These are phyloP conservation scores for Schizopygopsis malacanthus DNA, from an alignment of 2,797 vertebrate genomes.

Conservation along the genomic window DNA sequence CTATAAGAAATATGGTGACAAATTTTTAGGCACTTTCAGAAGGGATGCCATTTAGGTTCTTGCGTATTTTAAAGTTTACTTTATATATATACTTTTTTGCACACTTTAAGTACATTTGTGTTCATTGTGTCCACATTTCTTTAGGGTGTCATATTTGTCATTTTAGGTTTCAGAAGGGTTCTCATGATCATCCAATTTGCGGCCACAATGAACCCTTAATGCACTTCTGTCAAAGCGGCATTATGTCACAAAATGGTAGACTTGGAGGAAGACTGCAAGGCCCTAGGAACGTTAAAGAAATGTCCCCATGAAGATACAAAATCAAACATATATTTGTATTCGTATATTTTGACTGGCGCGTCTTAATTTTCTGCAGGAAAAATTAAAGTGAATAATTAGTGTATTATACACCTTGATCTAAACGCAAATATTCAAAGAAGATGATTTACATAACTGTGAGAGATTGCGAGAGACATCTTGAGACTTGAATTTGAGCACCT, in stretches of 20 bases:
- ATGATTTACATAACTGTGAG: conserved; percentile 76
- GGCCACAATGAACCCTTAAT: too few species aligned
- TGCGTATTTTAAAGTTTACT: not conserved
- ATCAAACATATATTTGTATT: conserved; percentile 1
- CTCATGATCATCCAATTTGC: too few species aligned
- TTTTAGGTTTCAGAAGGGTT: too few species aligned
- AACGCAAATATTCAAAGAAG: conserved; percentile 78
- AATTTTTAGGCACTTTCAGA: not conserved
- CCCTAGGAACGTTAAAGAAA: too few species aligned
- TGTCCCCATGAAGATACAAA: not conserved
- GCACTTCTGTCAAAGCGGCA: too few species aligned
- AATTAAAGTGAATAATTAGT: conserved; percentile 79
- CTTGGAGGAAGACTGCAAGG: too few species aligned
- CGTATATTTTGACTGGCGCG: conserved; percentile 54
- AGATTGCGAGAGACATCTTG: conserved; percentile 68
- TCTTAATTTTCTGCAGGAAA: conserved; percentile 58
- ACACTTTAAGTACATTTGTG: too few species aligned
- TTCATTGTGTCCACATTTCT: too few species aligned
- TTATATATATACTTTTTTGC: not conserved
- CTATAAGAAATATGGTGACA: not conserved
- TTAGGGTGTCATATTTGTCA: too few species aligned
- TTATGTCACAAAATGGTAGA: too few species aligned
- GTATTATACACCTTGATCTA: conserved; percentile 71
- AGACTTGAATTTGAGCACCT: conserved; percentile 75
- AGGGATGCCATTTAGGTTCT: not conserved